Evolutionary conservation across 23 tunicate genomes (phyloP).

Genomic region (Oikopleura vanhoeffeni): DNA sequence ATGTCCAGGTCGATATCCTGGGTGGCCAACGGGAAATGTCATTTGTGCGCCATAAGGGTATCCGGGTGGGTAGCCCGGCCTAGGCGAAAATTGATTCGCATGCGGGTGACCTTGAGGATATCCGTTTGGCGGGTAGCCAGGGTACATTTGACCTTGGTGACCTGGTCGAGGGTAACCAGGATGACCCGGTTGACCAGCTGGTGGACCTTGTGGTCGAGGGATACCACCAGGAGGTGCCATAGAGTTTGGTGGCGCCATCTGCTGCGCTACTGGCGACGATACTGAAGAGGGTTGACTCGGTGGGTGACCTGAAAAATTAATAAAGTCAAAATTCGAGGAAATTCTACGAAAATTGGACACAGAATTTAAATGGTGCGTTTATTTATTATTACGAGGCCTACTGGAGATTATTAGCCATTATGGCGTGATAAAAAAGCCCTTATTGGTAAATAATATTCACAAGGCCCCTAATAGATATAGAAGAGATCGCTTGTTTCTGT

Average conservation of each 20-base stretch:
- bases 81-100: not conserved
- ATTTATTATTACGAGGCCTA: too few species aligned
- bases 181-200: not conserved
- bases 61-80: not conserved
- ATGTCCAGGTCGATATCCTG: not conserved
- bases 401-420: too few species aligned
- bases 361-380: too few species aligned
- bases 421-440: too few species aligned
- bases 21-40: not conserved
- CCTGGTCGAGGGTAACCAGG: not conserved
- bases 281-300: not conserved
- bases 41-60: not conserved
- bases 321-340: too few species aligned
- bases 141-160: not conserved
- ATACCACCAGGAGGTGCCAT: not conserved
- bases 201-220: not conserved
- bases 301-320: too few species aligned
- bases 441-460: too few species aligned
- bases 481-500: too few species aligned
- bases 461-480: too few species aligned
- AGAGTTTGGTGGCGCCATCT: not conserved
- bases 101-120: conserved; percentile 5
- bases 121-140: not conserved
- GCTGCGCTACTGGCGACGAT: not conserved
- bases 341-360: too few species aligned